phyloP scores from a whole-genome alignment of 2,113 vertebrate species.

The Aix galericulata region DNA sequence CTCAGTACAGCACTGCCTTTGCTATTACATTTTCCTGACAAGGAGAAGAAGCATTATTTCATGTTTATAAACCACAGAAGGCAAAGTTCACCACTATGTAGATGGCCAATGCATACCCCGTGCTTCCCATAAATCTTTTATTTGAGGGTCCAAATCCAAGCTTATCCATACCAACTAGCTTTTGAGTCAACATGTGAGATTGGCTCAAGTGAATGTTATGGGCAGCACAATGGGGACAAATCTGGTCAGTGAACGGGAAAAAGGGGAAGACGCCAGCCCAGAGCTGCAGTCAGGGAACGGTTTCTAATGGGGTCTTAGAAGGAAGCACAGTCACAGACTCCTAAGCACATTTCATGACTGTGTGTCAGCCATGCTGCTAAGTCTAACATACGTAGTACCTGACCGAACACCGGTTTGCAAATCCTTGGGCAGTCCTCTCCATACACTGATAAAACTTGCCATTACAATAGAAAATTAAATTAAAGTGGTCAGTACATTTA shows the following conservation, averaged over 20 bases:
- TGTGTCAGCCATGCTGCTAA: neutral
- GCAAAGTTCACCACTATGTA: neutral
- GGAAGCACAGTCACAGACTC: neutral
- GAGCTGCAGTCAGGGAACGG: neutral
- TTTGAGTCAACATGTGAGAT: neutral
- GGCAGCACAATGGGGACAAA: neutral
- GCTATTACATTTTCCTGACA: neutral
- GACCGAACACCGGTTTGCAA: neutral
- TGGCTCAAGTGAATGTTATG: neutral
- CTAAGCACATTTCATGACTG: neutral
- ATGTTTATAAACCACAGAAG: neutral
- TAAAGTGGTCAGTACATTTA: neutral
- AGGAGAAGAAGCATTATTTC: neutral
- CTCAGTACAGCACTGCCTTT: neutral
- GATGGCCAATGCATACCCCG: neutral
- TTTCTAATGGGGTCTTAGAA: neutral
- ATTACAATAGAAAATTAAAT: slow-evolving; percentile 4
- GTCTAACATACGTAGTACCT: neutral
- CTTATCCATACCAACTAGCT: neutral
- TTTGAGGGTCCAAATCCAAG: neutral
- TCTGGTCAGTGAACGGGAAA: neutral
- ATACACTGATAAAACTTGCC: neutral
- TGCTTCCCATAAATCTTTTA: neutral
- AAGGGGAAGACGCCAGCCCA: neutral
- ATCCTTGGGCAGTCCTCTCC: neutral